Evolutionary conservation across 1,140 invertebrate species (phyloP).

Genomic region (Drosophila burlai): DNA sequence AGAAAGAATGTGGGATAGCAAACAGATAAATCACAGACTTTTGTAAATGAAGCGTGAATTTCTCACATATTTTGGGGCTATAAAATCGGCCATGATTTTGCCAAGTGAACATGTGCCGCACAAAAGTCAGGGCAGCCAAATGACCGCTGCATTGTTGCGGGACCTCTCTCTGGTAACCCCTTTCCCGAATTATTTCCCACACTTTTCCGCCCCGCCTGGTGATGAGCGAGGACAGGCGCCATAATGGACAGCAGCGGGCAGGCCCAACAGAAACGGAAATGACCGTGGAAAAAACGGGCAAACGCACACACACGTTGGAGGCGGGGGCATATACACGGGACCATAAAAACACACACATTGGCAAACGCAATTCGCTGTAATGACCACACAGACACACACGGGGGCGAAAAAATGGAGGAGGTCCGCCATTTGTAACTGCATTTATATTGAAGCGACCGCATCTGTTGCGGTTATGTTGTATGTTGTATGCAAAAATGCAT

Average conservation of each 20-base stretch:
- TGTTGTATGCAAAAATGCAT: constrained; percentile 83
- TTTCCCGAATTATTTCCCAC: constrained; percentile 24
- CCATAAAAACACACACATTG: constrained; percentile 59
- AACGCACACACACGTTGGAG: constrained; percentile 4
- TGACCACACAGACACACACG: constrained; percentile 66
- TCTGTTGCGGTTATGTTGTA: constrained; percentile 83
- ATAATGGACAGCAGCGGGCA: constrained; percentile 57
- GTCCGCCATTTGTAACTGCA: constrained; percentile 77
- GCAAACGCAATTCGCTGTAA: constrained; percentile 74
- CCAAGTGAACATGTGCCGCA: constrained; percentile 7
- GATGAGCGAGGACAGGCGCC: constrained; percentile 72
- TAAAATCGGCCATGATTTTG: background rate
- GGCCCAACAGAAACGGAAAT: constrained; percentile 72
- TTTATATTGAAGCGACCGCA: constrained; percentile 83
- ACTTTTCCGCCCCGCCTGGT: constrained; percentile 4
- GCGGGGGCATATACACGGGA: background rate
- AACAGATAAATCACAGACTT: background rate
- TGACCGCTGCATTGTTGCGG: constrained; percentile 39
- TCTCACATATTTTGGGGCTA: background rate
- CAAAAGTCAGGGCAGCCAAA: constrained; percentile 15
- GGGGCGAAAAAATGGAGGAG: constrained; percentile 1
- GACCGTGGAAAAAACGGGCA: constrained; percentile 66
- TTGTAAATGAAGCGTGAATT: background rate
- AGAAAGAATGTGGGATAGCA: too few species aligned
- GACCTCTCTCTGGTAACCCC: constrained; percentile 8